Base-by-base conservation (phyloP, 2,113 vertebrate species). In the Brachionichthys hirsutus region DNA sequence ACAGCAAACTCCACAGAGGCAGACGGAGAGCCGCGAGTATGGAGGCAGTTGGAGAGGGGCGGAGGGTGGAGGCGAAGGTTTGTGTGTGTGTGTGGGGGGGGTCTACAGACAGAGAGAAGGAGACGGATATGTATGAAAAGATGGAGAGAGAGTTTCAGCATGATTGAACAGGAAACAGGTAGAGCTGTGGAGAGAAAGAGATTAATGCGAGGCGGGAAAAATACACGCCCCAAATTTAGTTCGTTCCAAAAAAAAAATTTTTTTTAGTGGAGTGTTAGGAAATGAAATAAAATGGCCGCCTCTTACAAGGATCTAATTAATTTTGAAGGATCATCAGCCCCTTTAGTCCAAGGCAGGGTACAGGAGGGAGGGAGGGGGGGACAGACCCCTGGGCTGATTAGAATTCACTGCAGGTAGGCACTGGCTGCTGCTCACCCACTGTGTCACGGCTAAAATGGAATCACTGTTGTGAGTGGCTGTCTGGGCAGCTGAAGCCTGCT, bases 321-420 rank as follows among this genome's bases (percentile, higher is more conserved):
- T 95, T 97, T 95, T 95, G 95, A 98, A 96, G 94, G 94, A 96
- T 92, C 90, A 94, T 94, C 94, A 94, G 92, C 94, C 94, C 94
- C 93, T 93, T 94, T 95, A 94, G 94, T 90, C 89, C 88, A 78
- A 89, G 85, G 85, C 83, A 82, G 86, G 85, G 78, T 83, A 85
- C 63, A 67, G 82, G 88, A 77, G 84, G 88, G 89, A 90, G 88
- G 89, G 91, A 90, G 90, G 90, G 90, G 90, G 91, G 93, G 86
- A 78, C 86, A 90, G 91, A 95, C 93, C 94, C 93, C 93, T 93
- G 93, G 87, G 93, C 94, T 98, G 94, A 96, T 97, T 97, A 97
- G 94, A 93, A 96, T 97, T 97, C 95, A 95, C 94, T 94, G 95
- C 95, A 98, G 94, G 95, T 97, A 96, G 93, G 92, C 94, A 92